These are phyloP conservation scores for Podocnemis expansa DNA, from an alignment of 2,113 vertebrate species.

Conservation along the genomic window DNA sequence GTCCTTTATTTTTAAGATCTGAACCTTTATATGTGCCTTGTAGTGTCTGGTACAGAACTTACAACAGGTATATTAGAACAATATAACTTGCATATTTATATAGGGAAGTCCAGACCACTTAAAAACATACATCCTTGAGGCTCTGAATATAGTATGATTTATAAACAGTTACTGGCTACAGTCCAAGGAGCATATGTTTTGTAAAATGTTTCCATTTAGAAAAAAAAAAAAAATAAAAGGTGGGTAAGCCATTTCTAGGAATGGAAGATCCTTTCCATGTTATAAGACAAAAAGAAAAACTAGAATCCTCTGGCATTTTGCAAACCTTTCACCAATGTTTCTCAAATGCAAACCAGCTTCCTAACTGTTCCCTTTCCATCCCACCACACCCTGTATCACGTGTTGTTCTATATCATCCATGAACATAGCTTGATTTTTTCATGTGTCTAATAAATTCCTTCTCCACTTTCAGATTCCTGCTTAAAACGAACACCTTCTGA, in stretches of 20 bases:
- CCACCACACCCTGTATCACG: background rate
- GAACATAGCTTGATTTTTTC: background rate
- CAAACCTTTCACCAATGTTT: background rate
- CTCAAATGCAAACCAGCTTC: background rate
- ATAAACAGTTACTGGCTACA: background rate
- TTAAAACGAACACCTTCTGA: background rate
- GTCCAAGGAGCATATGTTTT: background rate
- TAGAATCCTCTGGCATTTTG: background rate
- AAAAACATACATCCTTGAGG: background rate
- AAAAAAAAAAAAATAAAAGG: background rate
- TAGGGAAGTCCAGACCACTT: background rate
- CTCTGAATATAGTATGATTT: background rate
- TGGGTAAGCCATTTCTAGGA: background rate
- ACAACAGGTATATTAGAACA: background rate
- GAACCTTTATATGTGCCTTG: background rate
- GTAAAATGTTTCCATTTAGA: background rate
- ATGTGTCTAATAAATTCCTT: background rate
- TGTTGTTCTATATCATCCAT: background rate
- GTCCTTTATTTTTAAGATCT: background rate
- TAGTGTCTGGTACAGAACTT: background rate
- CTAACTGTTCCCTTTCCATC: background rate
- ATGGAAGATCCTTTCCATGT: background rate
- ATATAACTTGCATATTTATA: background rate
- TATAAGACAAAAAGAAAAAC: background rate
- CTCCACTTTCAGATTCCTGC: background rate